Base-by-base conservation (phyloP, 2,888 invertebrate species). In the Campoplex capitator region DNA sequence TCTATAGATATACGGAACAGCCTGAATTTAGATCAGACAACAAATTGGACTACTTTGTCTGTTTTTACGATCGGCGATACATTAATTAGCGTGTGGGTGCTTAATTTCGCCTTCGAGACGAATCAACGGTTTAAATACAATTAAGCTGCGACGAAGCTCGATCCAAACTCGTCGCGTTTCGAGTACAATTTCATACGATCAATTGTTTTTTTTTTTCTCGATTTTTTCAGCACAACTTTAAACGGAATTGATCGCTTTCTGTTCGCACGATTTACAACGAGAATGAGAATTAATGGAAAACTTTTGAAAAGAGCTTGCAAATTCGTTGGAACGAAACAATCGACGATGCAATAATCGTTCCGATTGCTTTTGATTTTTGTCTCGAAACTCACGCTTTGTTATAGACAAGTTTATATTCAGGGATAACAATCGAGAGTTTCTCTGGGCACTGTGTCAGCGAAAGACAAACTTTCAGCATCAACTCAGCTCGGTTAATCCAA, bases 361-460 rank as follows among this genome's bases (percentile, higher is more conserved):
- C 6, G 4, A 38, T 16, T 32, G 2, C 32, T 32, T 74, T 4
- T 6, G 13, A 54, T 32, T 51, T 16, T 2, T 7, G 13, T 35
- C n/a, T n/a, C 0, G 11, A 38, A n/a, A 42, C 13, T 6, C 38
- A 13, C n/a, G 42, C 4, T 9, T 73, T 35, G 4, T 75, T 54
- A 9, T 32, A 58, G 7, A 7, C 2, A 42, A 71, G 65, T 73
- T 13, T 51, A 45, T 8, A 54, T 65, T n/a, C 62, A 42, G 35
- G 79, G 16, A 76, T 71, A 58, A 65, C 75, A 62, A 68, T 75
- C 23, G 58, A 71, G 56, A 71, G 80, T 70, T 54, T 75, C 28
- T 7, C 79, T 76, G 11, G 86, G 86, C 76, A 76, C 23, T 82
- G 8, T 88, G 82, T 78, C 88, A 88, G 82, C 81, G 67, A 67